Evolutionary conservation across 2,797 vertebrate species (phyloP), one percentile per base, ranked within the genome.

Genomic region (Macroramphosus scolopax): DNA sequence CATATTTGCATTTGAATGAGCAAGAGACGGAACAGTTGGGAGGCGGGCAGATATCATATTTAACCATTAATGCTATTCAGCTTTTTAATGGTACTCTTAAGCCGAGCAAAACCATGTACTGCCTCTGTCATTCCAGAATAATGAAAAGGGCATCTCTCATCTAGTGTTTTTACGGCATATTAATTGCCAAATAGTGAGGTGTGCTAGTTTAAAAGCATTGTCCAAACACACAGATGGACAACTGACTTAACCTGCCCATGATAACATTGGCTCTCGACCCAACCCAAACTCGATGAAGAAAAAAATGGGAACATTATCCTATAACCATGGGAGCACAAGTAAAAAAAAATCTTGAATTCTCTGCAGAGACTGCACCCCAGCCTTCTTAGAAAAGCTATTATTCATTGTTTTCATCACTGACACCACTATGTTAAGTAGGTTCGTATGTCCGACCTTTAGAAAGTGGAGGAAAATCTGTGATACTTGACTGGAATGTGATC

Each of bases 401-500:
- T 30, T 49, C 24, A 51, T 9, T 30, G n/a, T 29, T 44, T 17
- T 36, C 24, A 43, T 17, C 8, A 15, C 2, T 48, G 51, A 50
- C 43, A 52, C 15, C 14, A 39, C 18, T 51, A 26, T 31, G 30
- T 48, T 51, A 11, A 33, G 8, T 41, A 41, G 28, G 28, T 66
- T 70, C 68, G 11, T 14, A 42, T 35, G 25, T 16, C 49, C 54
- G 51, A 64, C 53, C n/a, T 14, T 10, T 50, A 20, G 25, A 61
- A 59, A 48, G 17, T 40, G n/a, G 17, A 44, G 24, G 69, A 69
- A 41, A 54, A 26, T 52, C n/a, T n/a, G 43, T 61, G 42, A 57
- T 37, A 45, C 36, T 51, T 62, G 42, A 57, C 53, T 69, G 51
- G 25, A 55, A 25, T 51, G 42, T 58, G 41, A 56, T 36, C 42